These are phyloP conservation scores for Sebastes dallii DNA, from an alignment of 2,797 vertebrate species.

Conservation along the genomic window DNA sequence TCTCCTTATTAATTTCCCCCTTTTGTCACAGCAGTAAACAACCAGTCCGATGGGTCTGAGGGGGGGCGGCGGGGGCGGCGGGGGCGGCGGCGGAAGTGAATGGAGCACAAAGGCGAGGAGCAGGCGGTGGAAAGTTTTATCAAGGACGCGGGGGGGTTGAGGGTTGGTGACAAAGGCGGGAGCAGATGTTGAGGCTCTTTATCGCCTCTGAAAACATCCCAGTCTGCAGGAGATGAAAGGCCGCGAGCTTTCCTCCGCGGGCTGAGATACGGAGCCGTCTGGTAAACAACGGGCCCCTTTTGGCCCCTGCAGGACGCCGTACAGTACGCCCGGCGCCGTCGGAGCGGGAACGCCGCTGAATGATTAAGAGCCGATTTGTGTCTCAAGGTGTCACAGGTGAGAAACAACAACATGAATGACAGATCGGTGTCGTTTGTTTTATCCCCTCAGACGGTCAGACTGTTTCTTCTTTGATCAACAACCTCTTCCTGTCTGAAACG, in stretches of 20 bases:
- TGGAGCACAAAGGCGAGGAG: slow-evolving; percentile 56
- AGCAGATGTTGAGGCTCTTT: slow-evolving; percentile 76
- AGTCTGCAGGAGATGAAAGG: slow-evolving; percentile 71
- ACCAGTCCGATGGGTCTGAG: slow-evolving; percentile 28
- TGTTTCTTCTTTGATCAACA: too few species aligned
- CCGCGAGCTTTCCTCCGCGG: slow-evolving; percentile 33
- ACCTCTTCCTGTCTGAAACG: slow-evolving; percentile 11
- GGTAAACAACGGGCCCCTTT: slow-evolving; percentile 37
- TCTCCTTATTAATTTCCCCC: slow-evolving; percentile 59
- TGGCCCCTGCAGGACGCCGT: slow-evolving; percentile 59
- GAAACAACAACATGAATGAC: slow-evolving; percentile 21
- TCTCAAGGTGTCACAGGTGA: slow-evolving; percentile 32
- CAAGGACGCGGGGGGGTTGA: neutral
- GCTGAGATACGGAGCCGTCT: slow-evolving; percentile 34
- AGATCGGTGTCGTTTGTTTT: slow-evolving; percentile 61
- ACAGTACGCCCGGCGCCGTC: neutral
- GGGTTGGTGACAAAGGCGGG: slow-evolving; percentile 53
- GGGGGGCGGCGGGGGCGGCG: neutral
- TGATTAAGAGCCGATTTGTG: slow-evolving; percentile 6
- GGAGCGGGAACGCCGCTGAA: neutral
- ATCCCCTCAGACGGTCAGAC: neutral
- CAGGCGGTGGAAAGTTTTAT: slow-evolving; percentile 52
- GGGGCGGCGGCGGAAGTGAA: slow-evolving; percentile 15
- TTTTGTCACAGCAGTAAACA: slow-evolving; percentile 69
- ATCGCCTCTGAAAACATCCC: slow-evolving; percentile 69